Base-by-base conservation (phyloP, 2,888 invertebrate genomes). In the Iselma pallidipennis region DNA sequence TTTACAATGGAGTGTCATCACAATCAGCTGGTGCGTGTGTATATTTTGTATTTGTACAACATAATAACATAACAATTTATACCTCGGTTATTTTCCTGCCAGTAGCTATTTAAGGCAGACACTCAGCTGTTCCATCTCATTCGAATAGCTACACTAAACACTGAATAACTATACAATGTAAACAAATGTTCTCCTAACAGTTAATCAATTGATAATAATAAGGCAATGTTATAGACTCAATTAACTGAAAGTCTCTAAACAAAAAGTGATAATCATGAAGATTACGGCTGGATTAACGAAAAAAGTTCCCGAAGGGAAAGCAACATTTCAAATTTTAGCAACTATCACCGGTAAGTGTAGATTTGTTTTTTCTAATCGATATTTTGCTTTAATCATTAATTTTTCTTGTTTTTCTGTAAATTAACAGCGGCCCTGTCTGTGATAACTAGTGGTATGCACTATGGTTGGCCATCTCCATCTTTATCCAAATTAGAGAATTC, bases 381-480 rank as follows among this genome's bases (percentile, higher is more conserved):
- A 10, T 14, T 28, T 33, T 16, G 4, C 29, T 16, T 31, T 4
- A 10, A 14, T 42, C 29, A 9, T 31, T 4, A 10, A 14, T 42
- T 29, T 49, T n/a, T 2, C 16, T 37, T 37, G 31, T 33, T 55
- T 55, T 66, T 61, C n/a, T n/a, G n/a, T n/a, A n/a, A n/a, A n/a
- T n/a, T 74, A 74, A 58, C 67, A 80, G 80, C 74, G 25, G 72
- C 77, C 14, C 65, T 80, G 21, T 74, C 75, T 9, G 73, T 80
- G 16, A 71, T 81, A 21, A 72, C 74, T 14, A 76, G 76, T 66
- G 80, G 80, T 5, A 79, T 81, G 77, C 80, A 80, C 67, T 79
- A 77, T 75, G 87, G 86, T 49, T 87, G 88, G 87, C 84, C 87
- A 12, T 87, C 87, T 48, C 87, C 87, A n/a, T 85, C 86, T 19